Evolutionary conservation across 2,113 vertebrate genomes (phyloP), one percentile per base, ranked within the genome.

Genomic region (Heterocephalus glaber): DNA sequence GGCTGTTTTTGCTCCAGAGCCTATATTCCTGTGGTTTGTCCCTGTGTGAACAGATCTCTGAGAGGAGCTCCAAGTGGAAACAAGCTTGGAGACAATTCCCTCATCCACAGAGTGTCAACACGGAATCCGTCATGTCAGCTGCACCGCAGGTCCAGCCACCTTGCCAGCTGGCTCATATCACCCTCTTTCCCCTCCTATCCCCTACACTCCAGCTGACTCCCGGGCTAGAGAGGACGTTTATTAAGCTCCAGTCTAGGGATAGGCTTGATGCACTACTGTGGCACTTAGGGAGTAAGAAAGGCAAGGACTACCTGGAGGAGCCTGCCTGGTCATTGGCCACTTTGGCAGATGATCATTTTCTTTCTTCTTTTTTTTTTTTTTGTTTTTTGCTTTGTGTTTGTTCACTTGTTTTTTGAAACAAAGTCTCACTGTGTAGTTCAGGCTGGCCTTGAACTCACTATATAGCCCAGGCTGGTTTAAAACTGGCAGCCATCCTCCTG

Each of bases 211-310:
- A 54, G 35, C 58, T 68, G 81, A 72, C 9, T 44, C 33, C 10
- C 30, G 65, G 76, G 65, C 82, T n/a, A 5, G 26, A 66, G 19
- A 41, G 28, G 44, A 72, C 2, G 7, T 24, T 33, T 1, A 22
- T 44, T 20, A 77, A 33, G 56, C 20, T 41, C 0, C 0, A 88
- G 84, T 33, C 20, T 22, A 28, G 63, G 56, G 12, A 41, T 4
- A n/a, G n/a, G n/a, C n/a, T n/a, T n/a, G n/a, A n/a, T 19, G 22
- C 0, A 17, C 28, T 20, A 9, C 16, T 47, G 4, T 4, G 0
- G 52, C 3, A n/a, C 44, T 89, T 20, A 22, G 0, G 3, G 14
- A 56, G 72, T 49, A 54, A 90, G 72, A 60, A 86, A 52, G 5
- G 61, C 28, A 35, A 63, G 41, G 41, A 28, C 5, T 12, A 11